Evolutionary conservation across 2,113 vertebrate genomes (phyloP).

Genomic region (Telmatochromis bifrenatus): DNA sequence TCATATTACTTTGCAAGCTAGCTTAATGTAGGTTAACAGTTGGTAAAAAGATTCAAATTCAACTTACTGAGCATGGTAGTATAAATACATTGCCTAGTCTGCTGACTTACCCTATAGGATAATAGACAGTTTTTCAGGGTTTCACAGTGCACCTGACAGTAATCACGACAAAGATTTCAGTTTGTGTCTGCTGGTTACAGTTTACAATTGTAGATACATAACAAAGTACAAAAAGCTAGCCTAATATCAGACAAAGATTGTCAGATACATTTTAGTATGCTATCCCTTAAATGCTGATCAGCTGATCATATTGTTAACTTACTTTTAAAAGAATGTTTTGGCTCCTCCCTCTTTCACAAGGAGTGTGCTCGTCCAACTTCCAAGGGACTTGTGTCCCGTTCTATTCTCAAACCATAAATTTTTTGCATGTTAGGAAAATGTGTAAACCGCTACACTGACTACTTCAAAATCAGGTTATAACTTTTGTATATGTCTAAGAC

Average conservation of each 20-base stretch:
- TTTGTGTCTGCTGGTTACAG: not conserved
- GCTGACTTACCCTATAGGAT: not conserved
- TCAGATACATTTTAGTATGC: not conserved
- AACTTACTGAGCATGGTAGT: not conserved
- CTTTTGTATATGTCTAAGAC: not conserved
- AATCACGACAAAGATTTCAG: not conserved
- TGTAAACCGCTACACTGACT: not conserved
- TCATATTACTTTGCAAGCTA: not conserved
- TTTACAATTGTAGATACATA: not conserved
- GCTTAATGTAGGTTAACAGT: not conserved
- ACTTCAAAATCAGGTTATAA: not conserved
- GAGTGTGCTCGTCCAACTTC: not conserved
- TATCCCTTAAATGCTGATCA: not conserved
- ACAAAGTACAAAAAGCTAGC: not conserved
- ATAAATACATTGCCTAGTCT: not conserved
- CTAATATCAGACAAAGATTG: not conserved
- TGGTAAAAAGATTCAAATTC: not conserved
- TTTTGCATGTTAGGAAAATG: not conserved
- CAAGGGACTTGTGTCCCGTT: not conserved
- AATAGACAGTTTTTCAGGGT: not conserved
- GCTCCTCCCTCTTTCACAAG: not conserved
- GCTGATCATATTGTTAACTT: not conserved
- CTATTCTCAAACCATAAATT: not conserved
- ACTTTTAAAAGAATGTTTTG: not conserved
- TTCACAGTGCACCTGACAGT: not conserved